A percentile compares a stretch with the other conserved stretches of the same genome.
phyloP scores from a whole-genome alignment of 2,113 vertebrate species.

The Parus major region DNA sequence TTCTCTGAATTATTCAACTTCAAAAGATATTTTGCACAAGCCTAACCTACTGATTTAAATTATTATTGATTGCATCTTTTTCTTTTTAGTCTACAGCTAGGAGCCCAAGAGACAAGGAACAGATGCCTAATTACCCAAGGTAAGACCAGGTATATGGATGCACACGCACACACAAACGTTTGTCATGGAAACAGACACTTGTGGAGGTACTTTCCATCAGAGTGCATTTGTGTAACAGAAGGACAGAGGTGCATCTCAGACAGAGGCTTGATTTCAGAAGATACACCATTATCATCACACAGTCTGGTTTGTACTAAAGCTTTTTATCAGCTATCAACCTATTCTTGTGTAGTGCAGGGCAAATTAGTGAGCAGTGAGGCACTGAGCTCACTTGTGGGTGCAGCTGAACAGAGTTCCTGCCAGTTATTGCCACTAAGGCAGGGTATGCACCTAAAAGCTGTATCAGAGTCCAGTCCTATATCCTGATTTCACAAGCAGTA shows the following conservation, averaged over 20 bases:
- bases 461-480: background rate
- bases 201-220: background rate
- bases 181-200: background rate
- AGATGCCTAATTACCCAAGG: constrained; percentile 42
- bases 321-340: background rate
- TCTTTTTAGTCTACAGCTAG: constrained; percentile 44
- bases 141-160: background rate
- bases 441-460: background rate
- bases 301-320: background rate
- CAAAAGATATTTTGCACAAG: background rate
- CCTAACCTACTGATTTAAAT: background rate
- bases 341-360: background rate
- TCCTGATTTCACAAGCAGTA: background rate
- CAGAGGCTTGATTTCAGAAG: background rate
- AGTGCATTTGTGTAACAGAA: background rate
- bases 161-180: background rate
- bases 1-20: background rate
- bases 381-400: background rate
- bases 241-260: background rate
- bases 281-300: background rate
- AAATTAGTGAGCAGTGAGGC: background rate
- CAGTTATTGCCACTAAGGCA: background rate
- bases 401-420: background rate
- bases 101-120: constrained; percentile 29
- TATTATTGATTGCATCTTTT: background rate